Percentiles rank a stretch among this genome's conserved stretches.
phyloP scores from a whole-genome alignment of 2,113 vertebrate species.

The Origma solitaria region DNA sequence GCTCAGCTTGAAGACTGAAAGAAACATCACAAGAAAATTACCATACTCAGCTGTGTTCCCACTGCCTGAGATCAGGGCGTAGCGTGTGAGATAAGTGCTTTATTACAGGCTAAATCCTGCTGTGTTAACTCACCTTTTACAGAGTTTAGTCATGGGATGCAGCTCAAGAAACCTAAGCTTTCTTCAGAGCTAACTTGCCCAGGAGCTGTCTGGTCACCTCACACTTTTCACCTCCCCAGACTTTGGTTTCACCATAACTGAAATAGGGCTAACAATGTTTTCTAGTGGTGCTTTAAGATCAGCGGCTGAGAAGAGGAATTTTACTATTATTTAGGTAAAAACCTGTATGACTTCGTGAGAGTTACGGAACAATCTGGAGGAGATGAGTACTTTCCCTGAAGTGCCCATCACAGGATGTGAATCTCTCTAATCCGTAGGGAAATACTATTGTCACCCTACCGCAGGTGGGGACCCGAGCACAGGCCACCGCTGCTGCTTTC shows the following conservation, averaged over 20 bases:
- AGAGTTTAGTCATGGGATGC: neutral
- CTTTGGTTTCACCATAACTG: neutral
- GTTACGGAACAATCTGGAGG: neutral
- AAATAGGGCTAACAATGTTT: neutral
- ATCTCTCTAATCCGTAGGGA: neutral
- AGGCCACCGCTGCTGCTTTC: neutral
- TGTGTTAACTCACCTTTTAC: neutral
- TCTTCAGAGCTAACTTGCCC: neutral
- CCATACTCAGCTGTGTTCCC: neutral
- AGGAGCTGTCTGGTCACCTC: neutral
- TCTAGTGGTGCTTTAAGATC: neutral
- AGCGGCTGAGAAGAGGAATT: neutral
- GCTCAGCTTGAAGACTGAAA: neutral
- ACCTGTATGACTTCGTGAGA: neutral
- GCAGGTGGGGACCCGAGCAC: accelerated
- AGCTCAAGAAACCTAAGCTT: neutral
- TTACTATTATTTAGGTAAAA: neutral
- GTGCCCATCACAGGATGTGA: neutral
- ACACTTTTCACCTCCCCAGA: neutral
- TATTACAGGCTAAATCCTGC: neutral
- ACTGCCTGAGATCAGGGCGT: neutral
- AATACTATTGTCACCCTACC: neutral
- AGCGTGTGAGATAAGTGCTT: neutral
- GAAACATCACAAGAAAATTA: neutral
- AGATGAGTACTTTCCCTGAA: neutral